These are phyloP conservation scores for Edolisoma coerulescens DNA, from an alignment of 2,113 vertebrate species.

Conservation along the genomic window DNA sequence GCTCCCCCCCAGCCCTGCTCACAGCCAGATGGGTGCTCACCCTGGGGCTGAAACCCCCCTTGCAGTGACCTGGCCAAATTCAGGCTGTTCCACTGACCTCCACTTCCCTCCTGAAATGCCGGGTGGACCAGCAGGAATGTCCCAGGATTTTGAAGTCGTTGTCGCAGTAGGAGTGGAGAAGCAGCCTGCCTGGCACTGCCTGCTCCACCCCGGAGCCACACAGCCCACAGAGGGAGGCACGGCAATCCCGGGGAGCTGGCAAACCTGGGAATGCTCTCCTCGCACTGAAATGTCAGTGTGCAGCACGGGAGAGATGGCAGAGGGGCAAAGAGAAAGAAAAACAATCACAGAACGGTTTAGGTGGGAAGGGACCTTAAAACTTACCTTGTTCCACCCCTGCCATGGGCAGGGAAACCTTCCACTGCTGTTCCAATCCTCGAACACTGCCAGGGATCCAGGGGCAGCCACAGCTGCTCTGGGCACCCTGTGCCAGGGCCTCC, in stretches of 20 bases:
- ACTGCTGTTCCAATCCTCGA: not conserved
- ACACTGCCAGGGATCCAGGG: not conserved
- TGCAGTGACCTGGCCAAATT: not conserved
- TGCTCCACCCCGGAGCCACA: rapidly evolving
- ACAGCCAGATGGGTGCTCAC: not conserved
- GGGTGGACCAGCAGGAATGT: rapidly evolving
- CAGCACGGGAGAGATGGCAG: not conserved
- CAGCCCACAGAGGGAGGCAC: not conserved
- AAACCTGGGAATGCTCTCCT: not conserved
- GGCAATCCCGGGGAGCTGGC: not conserved
- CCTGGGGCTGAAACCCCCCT: too few species aligned
- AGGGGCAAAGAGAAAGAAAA: not conserved
- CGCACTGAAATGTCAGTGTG: not conserved
- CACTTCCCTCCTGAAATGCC: not conserved
- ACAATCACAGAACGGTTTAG: too few species aligned
- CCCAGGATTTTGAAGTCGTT: not conserved
- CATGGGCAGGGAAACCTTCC: not conserved
- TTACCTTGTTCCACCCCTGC: not conserved
- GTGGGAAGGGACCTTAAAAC: not conserved
- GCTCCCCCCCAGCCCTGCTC: not conserved
- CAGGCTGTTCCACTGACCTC: not conserved
- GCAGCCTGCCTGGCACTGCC: not conserved
- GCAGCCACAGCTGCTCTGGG: not conserved
- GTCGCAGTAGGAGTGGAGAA: not conserved
- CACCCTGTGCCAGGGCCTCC: not conserved